Conservation (phyloP, 2,113 vertebrate species). For the Enhydra lutris region DNA sequence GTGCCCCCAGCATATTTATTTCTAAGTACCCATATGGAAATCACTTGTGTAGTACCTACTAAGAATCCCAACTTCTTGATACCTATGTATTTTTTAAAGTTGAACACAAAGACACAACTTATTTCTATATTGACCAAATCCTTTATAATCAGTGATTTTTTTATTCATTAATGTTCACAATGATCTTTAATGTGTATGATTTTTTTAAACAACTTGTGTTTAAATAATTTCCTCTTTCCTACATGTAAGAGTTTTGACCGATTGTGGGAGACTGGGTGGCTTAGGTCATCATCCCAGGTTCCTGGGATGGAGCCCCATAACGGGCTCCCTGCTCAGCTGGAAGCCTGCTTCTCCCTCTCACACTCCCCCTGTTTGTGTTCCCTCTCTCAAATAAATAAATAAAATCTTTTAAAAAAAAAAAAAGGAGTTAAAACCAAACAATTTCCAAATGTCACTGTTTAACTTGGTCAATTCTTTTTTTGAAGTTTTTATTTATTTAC, state of each 20-base stretch:
- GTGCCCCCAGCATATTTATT: neutral
- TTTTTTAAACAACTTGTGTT: neutral
- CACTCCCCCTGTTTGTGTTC: neutral
- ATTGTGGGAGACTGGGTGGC: neutral
- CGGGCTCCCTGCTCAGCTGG: neutral
- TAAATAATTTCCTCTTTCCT: constrained; percentile 19
- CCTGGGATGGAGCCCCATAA: neutral
- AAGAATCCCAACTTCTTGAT: constrained; percentile 26
- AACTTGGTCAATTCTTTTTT: neutral
- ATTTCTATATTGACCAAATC: neutral
- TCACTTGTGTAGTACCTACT: neutral
- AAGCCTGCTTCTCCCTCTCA: neutral
- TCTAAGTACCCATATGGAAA: neutral
- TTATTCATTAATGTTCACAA: neutral
- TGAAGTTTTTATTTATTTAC: too few species aligned
- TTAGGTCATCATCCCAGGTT: neutral
- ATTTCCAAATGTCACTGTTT: constrained; percentile 4
- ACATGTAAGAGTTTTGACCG: neutral
- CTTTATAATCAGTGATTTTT: neutral
- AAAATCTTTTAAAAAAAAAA: neutral
- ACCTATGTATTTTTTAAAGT: neutral
- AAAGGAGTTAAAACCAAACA: constrained; percentile 7
- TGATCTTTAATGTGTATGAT: neutral
- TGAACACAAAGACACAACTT: neutral
- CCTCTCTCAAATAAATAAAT: neutral